These are phyloP conservation scores for Vollenhovia emeryi DNA, from an alignment of 1,140 invertebrate genomes.

Conservation along the genomic window DNA sequence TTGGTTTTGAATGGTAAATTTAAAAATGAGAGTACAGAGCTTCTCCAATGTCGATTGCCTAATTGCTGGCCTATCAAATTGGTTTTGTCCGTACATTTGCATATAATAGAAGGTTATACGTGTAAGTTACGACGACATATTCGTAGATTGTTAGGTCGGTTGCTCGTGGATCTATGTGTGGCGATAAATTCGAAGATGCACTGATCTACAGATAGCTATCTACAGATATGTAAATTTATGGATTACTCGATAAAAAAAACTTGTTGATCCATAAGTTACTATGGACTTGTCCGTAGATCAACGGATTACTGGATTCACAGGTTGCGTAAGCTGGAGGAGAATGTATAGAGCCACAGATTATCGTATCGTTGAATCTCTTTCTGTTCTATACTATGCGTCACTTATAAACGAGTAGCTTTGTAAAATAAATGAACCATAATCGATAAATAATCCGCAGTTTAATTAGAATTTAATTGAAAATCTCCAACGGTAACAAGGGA, in stretches of 20 bases:
- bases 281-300: conserved; percentile 23
- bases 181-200: conserved; percentile 21
- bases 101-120: conserved; percentile 27
- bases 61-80: neutral
- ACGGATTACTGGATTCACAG: conserved; percentile 23
- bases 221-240: conserved; percentile 44
- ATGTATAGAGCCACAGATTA: conserved; percentile 38
- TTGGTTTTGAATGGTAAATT: neutral
- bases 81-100: neutral
- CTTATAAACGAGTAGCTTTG: neutral
- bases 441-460: neutral
- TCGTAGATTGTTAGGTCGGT: conserved; percentile 1
- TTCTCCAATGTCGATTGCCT: conserved; percentile 6
- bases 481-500: neutral
- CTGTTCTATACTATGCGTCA: neutral
- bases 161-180: neutral
- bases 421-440: neutral
- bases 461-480: conserved; percentile 14
- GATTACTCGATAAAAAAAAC: conserved; percentile 24
- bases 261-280: conserved; percentile 21
- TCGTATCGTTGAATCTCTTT: neutral
- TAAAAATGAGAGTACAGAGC: neutral
- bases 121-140: neutral
- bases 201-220: conserved; percentile 20
- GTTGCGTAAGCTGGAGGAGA: neutral